phyloP scores from a whole-genome alignment of 2,113 vertebrate genomes.

The Alethe castanea region DNA sequence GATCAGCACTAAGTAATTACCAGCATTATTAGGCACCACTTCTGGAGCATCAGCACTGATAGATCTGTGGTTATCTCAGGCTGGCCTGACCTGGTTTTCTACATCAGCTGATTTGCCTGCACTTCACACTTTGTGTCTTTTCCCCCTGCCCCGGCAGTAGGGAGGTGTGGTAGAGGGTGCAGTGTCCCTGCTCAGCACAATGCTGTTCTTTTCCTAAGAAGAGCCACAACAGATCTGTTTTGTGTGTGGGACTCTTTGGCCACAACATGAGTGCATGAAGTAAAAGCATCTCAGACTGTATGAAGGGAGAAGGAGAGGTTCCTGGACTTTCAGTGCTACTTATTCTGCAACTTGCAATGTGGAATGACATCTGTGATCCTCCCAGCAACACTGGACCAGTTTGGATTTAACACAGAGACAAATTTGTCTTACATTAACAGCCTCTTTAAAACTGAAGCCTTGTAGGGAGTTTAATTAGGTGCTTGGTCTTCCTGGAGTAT shows the following conservation, averaged over 20 bases:
- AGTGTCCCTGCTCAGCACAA: background rate
- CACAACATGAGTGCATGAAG: background rate
- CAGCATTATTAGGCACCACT: background rate
- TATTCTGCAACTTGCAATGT: background rate
- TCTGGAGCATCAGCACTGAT: background rate
- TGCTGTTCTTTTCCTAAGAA: background rate
- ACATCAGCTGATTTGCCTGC: background rate
- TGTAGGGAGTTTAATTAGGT: background rate
- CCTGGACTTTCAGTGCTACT: background rate
- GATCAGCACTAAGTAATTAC: background rate
- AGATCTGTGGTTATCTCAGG: background rate
- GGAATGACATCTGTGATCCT: background rate
- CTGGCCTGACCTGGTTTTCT: background rate
- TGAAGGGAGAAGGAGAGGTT: background rate
- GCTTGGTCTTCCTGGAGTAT: background rate
- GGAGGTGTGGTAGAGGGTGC: background rate
- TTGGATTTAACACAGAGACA: background rate
- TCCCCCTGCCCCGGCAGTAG: background rate
- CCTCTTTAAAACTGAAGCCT: background rate
- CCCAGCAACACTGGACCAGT: background rate
- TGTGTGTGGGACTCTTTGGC: background rate
- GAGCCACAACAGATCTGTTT: background rate
- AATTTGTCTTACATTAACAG: background rate
- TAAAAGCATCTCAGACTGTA: background rate
- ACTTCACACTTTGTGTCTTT: background rate